A percentile compares a stretch with the other conserved stretches of the same genome.
These are phyloP conservation scores for Corynorhinus townsendii DNA, from an alignment of 2,113 vertebrate species.

Conservation along the genomic window DNA sequence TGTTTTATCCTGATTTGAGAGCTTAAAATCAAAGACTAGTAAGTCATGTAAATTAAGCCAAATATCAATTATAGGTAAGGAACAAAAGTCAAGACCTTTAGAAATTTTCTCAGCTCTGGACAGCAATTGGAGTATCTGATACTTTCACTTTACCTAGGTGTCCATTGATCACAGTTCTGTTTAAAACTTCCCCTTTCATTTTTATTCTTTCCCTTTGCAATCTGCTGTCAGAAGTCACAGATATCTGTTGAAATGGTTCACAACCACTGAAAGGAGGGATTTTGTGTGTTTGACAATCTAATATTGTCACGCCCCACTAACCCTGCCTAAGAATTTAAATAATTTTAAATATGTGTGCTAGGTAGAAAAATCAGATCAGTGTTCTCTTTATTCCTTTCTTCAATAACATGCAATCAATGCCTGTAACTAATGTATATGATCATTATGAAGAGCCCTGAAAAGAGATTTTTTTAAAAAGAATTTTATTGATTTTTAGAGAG, in stretches of 20 bases:
- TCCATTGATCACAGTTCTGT: not conserved
- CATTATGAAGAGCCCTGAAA: not conserved
- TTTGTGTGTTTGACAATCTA: not conserved
- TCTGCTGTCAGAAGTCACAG: not conserved
- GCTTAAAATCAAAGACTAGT: not conserved
- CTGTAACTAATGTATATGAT: not conserved
- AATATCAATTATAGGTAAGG: not conserved
- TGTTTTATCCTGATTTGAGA: slow-evolving; percentile 25
- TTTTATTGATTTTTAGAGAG: too few relatives aligned
- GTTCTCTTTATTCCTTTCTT: not conserved
- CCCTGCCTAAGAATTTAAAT: not conserved
- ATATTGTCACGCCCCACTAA: not conserved
- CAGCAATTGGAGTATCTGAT: not conserved
- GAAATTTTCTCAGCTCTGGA: not conserved
- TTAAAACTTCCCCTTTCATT: not conserved
- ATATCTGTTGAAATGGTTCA: not conserved
- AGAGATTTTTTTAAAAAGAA: too few relatives aligned
- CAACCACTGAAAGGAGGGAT: not conserved
- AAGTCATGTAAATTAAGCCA: slow-evolving; percentile 19
- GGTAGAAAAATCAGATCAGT: not conserved
- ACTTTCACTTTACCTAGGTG: not conserved
- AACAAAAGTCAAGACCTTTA: not conserved
- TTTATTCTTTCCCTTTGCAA: not conserved
- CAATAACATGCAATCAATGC: not conserved
- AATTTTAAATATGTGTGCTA: slow-evolving; percentile 8